Evolutionary conservation across 2,888 invertebrate genomes (phyloP).

Genomic region (Nebria salina): DNA sequence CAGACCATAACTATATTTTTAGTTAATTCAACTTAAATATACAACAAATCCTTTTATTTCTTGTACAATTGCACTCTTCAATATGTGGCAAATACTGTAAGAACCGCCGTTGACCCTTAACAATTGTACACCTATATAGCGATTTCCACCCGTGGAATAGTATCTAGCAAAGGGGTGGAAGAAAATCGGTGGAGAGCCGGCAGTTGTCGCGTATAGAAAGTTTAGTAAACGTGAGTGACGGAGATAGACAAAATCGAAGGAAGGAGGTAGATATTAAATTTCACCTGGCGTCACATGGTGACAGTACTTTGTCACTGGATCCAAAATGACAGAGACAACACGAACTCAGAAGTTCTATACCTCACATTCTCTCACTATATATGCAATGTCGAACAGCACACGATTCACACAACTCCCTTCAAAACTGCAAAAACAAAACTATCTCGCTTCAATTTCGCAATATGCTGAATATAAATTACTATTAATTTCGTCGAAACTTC

Average conservation of each 20-base stretch:
- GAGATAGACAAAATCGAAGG: constrained; percentile 38
- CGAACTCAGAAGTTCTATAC: constrained; percentile 23
- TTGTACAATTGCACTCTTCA: no score
- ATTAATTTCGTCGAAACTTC: background rate
- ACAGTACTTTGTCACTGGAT: constrained; percentile 61
- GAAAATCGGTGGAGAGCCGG: constrained; percentile 19
- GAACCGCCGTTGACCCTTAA: background rate
- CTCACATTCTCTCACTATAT: constrained; percentile 33
- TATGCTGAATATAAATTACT: background rate
- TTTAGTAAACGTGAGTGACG: constrained; percentile 21
- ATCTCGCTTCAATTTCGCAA: background rate
- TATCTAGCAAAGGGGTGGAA: constrained; percentile 36
- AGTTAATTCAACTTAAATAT: no score
- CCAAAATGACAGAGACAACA: constrained; percentile 48
- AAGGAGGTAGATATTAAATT: constrained; percentile 62
- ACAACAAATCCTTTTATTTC: no score
- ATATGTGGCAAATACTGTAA: background rate
- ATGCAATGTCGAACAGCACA: constrained; percentile 30
- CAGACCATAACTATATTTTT: no score
- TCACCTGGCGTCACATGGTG: constrained; percentile 64
- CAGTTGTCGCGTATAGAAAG: constrained; percentile 13
- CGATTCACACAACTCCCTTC: constrained; percentile 31
- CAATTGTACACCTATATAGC: background rate
- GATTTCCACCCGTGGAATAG: background rate
- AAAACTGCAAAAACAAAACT: constrained; percentile 37